Evolutionary conservation across 2,113 vertebrate genomes (phyloP).

Genomic region (Pterophyllum scalare): DNA sequence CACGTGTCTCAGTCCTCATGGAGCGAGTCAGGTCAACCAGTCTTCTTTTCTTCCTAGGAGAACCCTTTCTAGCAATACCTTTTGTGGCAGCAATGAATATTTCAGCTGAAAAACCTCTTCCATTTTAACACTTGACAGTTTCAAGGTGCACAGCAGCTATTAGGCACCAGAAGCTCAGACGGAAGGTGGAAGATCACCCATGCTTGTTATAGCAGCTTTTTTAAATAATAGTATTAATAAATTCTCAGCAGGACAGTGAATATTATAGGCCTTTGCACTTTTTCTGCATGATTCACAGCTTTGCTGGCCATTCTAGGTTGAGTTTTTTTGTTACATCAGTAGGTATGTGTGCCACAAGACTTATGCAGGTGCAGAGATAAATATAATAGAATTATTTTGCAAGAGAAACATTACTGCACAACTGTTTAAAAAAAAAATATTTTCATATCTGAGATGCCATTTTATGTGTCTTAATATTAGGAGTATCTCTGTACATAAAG

Average conservation of each 20-base stretch:
- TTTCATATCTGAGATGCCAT: not conserved
- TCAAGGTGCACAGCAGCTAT: constrained; percentile 45
- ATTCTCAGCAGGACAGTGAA: not conserved
- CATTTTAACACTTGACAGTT: constrained; percentile 56
- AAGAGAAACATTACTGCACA: not conserved
- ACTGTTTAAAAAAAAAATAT: too few species aligned
- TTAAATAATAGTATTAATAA: constrained; percentile 31
- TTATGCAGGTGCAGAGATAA: not conserved
- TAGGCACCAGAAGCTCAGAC: constrained; percentile 46
- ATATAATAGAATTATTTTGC: not conserved
- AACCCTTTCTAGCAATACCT: constrained; percentile 32
- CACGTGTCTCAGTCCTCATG: constrained; percentile 45
- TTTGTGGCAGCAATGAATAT: constrained; percentile 53
- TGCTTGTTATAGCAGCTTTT: constrained; percentile 38
- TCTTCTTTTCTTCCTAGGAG: constrained; percentile 15
- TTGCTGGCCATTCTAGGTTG: not conserved
- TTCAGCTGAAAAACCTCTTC: constrained; percentile 56
- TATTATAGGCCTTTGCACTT: not conserved
- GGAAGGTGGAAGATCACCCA: constrained; percentile 27
- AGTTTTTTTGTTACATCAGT: not conserved
- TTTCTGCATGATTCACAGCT: constrained; percentile 1
- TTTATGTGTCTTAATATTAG: not conserved
- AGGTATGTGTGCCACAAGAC: not conserved
- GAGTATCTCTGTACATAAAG: not conserved
- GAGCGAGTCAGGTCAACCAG: not conserved